Base-by-base conservation (phyloP, 2,888 invertebrate species). In the Encarsia formosa region DNA sequence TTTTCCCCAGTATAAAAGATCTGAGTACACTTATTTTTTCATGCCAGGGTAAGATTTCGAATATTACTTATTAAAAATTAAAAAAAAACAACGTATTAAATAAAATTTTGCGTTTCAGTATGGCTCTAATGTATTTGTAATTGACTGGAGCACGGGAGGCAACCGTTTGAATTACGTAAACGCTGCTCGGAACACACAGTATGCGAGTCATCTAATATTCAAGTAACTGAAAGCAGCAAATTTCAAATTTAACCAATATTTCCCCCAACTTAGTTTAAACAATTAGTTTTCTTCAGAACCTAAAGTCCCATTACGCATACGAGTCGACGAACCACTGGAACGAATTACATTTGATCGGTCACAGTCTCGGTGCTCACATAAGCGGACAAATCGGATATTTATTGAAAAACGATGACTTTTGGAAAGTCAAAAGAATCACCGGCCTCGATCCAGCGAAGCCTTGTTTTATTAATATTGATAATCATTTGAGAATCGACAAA, bases 371-470 rank as follows among this genome's bases (percentile, higher is more conserved):
- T 3, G 82, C 83, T n/a, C 83, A 83, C 52, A 81, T 83, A 42
- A 78, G 77, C 16, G 79, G 81, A 0, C 81, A 78, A 56, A 77
- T 77, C 1, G 79, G 80, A 0, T 75, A 74, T 55, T 76, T 77
- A 37, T 60, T 80, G 4, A 78, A 78, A 5, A 63, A 64, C 64
- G 49, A 26, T 5, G 53, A 63, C 1, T 49, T 56, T 19, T 56
- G 56, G 56, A 44, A 41, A 32, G 24, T 56, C 2, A 48, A 49
- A 5, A 63, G 70, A 52, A 69, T 77, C 53, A 69, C 65, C 76
- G 84, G 82, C 37, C 67, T 84, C 53, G 84, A 84, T 60, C 83
- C 84, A 15, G 82, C 83, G 1, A 81, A 82, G 48, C 83, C 82
- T 0, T 83, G 82, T 58, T 84, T 83, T 65, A 75, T 73, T 13